phyloP scores from a whole-genome alignment of 2,113 vertebrate genomes.

The Dermatemys mawii region DNA sequence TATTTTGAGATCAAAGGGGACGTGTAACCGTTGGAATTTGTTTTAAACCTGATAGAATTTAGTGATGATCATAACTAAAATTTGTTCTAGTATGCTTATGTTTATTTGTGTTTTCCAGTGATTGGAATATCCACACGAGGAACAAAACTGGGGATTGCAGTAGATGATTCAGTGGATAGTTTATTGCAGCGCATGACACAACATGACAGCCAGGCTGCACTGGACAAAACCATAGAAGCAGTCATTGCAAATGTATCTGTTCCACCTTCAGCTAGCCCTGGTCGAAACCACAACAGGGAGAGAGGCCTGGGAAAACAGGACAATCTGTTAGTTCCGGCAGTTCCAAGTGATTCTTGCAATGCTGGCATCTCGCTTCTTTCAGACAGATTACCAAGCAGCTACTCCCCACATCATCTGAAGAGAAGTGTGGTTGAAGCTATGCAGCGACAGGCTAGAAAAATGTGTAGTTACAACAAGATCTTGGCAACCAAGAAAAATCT shows the following conservation, averaged over 20 bases:
- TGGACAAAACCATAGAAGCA: conserved; percentile 76
- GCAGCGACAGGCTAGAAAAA: conserved; percentile 83
- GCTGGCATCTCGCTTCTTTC: conserved; percentile 61
- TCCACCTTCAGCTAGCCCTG: conserved; percentile 69
- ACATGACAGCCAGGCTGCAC: conserved; percentile 64
- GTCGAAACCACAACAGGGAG: conserved; percentile 70
- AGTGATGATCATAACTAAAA: neutral
- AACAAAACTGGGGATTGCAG: conserved; percentile 49
- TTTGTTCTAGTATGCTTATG: neutral
- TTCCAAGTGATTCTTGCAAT: conserved; percentile 21
- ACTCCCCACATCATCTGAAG: conserved; percentile 76
- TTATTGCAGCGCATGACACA: conserved; percentile 79
- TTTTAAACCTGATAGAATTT: neutral
- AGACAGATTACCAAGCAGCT: conserved; percentile 54
- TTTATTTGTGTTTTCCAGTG: conserved; percentile 61
- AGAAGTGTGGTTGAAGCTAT: conserved; percentile 82
- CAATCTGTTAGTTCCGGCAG: conserved; percentile 15
- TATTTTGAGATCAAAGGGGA: neutral
- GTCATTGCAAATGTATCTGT: conserved; percentile 62
- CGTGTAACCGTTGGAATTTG: neutral
- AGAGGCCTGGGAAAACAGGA: conserved; percentile 71
- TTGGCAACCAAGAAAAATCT: conserved; percentile 87
- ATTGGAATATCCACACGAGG: conserved; percentile 42
- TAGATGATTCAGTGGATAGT: conserved; percentile 76
- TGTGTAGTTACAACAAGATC: conserved; percentile 86